phyloP scores from a whole-genome alignment of 2,113 vertebrate species.

The Aspiorhynchus laticeps region DNA sequence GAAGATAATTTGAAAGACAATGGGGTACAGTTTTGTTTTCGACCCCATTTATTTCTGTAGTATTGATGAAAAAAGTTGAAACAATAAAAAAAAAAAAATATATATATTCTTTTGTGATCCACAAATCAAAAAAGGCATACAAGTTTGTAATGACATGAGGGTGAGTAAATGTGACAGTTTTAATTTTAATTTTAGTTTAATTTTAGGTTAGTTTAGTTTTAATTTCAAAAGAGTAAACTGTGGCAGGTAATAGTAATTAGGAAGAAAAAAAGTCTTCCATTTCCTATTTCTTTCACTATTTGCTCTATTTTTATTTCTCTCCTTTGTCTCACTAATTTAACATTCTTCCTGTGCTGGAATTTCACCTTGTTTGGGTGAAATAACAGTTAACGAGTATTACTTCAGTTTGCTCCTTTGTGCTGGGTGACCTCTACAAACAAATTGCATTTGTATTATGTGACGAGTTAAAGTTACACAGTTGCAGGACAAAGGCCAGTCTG shows the following conservation, averaged over 20 bases:
- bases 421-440: slow-evolving; percentile 52
- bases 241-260: not conserved
- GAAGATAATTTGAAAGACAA: not conserved
- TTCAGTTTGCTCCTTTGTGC: slow-evolving; percentile 47
- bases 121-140: not conserved
- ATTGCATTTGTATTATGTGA: slow-evolving; percentile 56
- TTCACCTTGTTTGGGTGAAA: not conserved
- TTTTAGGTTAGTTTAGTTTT: not conserved
- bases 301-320: not conserved
- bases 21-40: too few relatives aligned
- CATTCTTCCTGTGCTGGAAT: not conserved
- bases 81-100: not conserved
- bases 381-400: not conserved
- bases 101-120: not conserved
- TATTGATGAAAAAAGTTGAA: not conserved
- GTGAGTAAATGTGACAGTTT: not conserved
- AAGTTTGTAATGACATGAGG: not conserved
- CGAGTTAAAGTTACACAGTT: slow-evolving; percentile 69
- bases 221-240: not conserved
- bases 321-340: not conserved
- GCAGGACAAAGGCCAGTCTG: slow-evolving; percentile 73
- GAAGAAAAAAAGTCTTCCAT: not conserved
- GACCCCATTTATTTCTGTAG: too few relatives aligned
- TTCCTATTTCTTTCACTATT: not conserved
- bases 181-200: not conserved